Evolutionary conservation across 2,888 invertebrate species (phyloP).

Genomic region (Oithona nana): DNA sequence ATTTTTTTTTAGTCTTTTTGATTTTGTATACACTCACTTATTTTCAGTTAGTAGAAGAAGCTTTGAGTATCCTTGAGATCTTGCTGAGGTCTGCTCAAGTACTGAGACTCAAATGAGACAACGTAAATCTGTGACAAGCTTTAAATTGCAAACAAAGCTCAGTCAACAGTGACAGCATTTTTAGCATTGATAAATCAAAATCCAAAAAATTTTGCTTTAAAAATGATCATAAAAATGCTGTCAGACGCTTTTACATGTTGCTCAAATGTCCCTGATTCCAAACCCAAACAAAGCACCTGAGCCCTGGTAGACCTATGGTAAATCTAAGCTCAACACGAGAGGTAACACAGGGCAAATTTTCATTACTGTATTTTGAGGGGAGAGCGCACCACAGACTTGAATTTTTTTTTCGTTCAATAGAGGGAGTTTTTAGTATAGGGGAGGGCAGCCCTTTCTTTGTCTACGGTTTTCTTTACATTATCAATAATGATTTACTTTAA

Average conservation of each 20-base stretch:
- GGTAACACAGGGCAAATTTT: neutral
- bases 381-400: neutral
- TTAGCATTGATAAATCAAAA: no score
- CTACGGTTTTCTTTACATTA: no score
- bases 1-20: neutral
- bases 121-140: neutral
- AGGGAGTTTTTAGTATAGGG: no score
- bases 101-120: no score
- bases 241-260: neutral
- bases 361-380: neutral
- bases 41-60: neutral
- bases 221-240: neutral
- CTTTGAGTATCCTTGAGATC: neutral
- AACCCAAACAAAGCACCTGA: neutral
- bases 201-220: no score
- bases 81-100: neutral
- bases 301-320: neutral
- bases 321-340: neutral
- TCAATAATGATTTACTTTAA: no score
- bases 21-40: neutral
- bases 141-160: neutral
- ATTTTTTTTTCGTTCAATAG: no score
- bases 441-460: no score
- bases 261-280: neutral
- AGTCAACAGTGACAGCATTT: neutral